phyloP scores from a whole-genome alignment of 1,140 invertebrate species.

The Ylistrum balloti region DNA sequence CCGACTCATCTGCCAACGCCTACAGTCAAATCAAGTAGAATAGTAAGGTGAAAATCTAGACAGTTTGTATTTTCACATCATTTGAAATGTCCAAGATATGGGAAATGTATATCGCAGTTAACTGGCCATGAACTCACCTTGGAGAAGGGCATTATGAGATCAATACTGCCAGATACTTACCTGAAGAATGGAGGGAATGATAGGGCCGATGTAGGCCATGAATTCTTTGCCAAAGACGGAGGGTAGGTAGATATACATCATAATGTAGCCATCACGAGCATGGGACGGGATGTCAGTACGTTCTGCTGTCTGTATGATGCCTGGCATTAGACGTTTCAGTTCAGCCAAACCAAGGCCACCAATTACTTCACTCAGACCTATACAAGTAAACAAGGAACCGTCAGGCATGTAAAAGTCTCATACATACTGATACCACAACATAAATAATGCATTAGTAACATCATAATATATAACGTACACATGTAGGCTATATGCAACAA shows the following conservation, averaged over 20 bases:
- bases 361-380: conserved; percentile 89
- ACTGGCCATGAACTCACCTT: too few species aligned
- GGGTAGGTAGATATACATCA: conserved; percentile 99
- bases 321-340: conserved; percentile 98
- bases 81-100: too few species aligned
- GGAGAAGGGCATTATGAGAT: too few species aligned
- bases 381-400: conserved; percentile 15
- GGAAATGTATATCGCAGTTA: too few species aligned
- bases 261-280: conserved; percentile 99
- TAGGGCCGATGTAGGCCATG: conserved; percentile 97
- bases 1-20: conserved; percentile 99
- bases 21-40: too few species aligned
- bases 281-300: conserved; percentile 94
- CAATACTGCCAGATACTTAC: conserved; percentile 75
- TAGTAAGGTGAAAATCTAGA: too few species aligned
- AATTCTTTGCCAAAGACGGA: conserved; percentile 97
- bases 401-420: neutral
- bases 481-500: too few species aligned
- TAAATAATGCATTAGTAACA: too few species aligned
- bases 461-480: too few species aligned
- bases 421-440: neutral
- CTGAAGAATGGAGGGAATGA: conserved; percentile 98
- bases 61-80: too few species aligned
- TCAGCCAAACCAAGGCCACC: conserved; percentile 97
- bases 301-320: conserved; percentile 98